phyloP scores from a whole-genome alignment of 35 echinoderm and acorn worm genomes.

The Lytechinus variegatus region DNA sequence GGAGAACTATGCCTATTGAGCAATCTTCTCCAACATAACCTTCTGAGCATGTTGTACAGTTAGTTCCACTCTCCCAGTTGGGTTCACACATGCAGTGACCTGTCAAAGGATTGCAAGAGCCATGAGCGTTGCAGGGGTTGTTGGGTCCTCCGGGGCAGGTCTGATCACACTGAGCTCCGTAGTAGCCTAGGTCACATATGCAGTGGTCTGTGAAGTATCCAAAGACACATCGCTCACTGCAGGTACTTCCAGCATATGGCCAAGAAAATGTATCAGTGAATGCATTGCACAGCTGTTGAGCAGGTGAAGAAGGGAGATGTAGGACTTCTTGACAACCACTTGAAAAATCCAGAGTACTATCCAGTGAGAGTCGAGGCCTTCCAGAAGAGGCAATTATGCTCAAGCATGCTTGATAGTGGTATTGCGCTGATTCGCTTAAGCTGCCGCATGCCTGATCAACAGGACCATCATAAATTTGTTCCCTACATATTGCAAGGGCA shows the following conservation, averaged over 20 bases:
- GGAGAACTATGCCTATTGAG: neutral
- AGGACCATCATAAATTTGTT: conserved; percentile 62
- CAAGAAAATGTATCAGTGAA: conserved; percentile 60
- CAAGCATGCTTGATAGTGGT: conserved; percentile 77
- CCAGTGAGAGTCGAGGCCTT: conserved; percentile 40
- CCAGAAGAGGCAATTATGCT: conserved; percentile 58
- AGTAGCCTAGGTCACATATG: conserved; percentile 72
- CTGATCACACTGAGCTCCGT: conserved; percentile 65
- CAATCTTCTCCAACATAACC: conserved; percentile 31
- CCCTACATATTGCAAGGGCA: conserved; percentile 48
- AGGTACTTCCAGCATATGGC: conserved; percentile 64
- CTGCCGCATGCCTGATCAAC: conserved; percentile 50
- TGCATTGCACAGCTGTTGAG: conserved; percentile 66
- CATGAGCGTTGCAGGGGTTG: conserved; percentile 61
- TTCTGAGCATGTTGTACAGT: conserved; percentile 51
- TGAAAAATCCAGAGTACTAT: conserved; percentile 67
- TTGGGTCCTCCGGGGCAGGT: conserved; percentile 70
- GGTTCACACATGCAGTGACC: conserved; percentile 59
- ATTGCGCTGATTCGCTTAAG: conserved; percentile 51
- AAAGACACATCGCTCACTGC: conserved; percentile 66
- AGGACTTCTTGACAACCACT: conserved; percentile 66
- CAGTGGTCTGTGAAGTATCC: conserved; percentile 59
- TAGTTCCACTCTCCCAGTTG: conserved; percentile 59
- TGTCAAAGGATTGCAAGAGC: conserved; percentile 49
- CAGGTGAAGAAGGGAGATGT: conserved; percentile 63